Evolutionary conservation across 2,113 vertebrate genomes (phyloP).

Genomic region (Okapia johnstoni): DNA sequence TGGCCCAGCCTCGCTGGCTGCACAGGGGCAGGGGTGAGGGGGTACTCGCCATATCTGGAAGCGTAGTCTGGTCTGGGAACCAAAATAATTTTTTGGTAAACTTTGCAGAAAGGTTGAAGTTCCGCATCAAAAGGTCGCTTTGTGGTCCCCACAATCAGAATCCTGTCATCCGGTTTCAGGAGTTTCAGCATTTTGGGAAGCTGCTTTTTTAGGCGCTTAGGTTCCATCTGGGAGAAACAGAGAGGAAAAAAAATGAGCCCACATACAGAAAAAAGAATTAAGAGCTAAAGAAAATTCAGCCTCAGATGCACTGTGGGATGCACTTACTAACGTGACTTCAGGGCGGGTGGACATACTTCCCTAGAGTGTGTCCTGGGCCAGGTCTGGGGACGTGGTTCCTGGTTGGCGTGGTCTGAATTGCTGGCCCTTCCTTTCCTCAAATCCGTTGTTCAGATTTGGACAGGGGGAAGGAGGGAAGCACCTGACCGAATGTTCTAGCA

Average conservation of each 20-base stretch:
- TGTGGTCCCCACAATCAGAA: constrained; percentile 87
- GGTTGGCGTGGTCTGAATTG: background rate
- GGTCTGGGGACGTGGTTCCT: background rate
- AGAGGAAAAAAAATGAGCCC: background rate
- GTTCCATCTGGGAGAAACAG: constrained; percentile 73
- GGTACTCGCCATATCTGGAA: constrained; percentile 85
- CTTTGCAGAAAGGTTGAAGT: constrained; percentile 79
- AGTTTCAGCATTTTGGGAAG: constrained; percentile 83
- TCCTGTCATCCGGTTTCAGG: constrained; percentile 82
- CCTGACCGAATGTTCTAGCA: background rate
- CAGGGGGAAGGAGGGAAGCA: constrained; percentile 17
- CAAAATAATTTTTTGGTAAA: constrained; percentile 87
- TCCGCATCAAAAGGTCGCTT: constrained; percentile 84
- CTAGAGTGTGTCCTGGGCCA: background rate
- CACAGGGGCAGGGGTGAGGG: accelerated
- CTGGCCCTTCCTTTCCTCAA: background rate
- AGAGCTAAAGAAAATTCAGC: accelerated
- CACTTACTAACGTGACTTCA: accelerated
- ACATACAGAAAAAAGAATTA: accelerated
- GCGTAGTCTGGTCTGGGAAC: constrained; percentile 88
- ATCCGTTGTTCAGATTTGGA: background rate
- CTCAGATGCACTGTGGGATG: accelerated
- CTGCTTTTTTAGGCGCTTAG: constrained; percentile 81
- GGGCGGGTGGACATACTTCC: no score
- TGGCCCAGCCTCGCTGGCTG: accelerated